Conservation (phyloP, 2,797 vertebrate genomes). For the Psittacula echo region DNA sequence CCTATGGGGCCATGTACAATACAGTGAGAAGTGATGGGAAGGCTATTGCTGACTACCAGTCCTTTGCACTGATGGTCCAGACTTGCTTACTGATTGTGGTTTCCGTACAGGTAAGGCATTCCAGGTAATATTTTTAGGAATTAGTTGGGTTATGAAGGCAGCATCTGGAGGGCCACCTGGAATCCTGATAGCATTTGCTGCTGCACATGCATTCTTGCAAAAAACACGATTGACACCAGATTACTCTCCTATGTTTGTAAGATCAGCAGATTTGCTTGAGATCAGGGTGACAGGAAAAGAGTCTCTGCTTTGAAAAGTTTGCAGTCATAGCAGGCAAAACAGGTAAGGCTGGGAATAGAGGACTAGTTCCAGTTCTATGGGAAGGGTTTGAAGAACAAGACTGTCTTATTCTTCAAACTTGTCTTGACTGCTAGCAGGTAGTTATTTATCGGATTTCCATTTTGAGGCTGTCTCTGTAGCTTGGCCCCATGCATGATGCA, state of each 20-base stretch:
- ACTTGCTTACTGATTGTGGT: slow-evolving; percentile 89
- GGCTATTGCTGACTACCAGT: slow-evolving; percentile 92
- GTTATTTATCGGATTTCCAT: background rate
- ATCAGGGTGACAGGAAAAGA: background rate
- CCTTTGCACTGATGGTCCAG: slow-evolving; percentile 90
- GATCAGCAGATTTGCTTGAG: background rate
- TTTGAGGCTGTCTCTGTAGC: background rate
- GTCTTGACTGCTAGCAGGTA: background rate
- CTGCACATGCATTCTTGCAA: background rate
- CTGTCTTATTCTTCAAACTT: background rate
- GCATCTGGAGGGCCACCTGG: background rate
- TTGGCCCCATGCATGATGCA: background rate
- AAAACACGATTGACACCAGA: background rate
- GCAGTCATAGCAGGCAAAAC: background rate
- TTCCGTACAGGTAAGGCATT: slow-evolving; percentile 83
- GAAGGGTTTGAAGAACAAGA: background rate
- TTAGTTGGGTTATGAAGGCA: background rate
- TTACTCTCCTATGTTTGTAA: background rate
- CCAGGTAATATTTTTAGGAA: background rate
- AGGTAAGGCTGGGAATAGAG: background rate
- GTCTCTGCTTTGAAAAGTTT: background rate
- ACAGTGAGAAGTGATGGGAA: slow-evolving; percentile 88
- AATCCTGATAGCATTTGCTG: background rate
- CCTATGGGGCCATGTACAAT: slow-evolving; percentile 86
- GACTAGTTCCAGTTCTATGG: background rate